Percentiles rank a stretch among this genome's conserved stretches.
These are phyloP conservation scores for Alloscopus bannaensis DNA, from an alignment of 2,888 invertebrate species.

Conservation along the genomic window DNA sequence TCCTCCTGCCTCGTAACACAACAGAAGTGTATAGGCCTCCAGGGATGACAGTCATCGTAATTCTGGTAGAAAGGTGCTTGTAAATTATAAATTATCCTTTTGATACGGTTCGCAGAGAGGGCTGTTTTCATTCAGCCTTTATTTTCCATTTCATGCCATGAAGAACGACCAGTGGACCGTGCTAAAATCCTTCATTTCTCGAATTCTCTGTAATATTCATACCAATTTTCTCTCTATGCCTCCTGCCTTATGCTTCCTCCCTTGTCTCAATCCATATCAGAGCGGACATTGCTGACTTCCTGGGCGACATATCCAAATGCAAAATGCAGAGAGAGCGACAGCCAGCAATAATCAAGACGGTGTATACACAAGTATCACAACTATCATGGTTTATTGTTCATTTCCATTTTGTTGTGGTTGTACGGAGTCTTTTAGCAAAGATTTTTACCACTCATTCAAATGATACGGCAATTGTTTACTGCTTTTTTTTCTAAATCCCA, in stretches of 20 bases:
- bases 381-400: too few relatives aligned
- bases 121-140: constrained; percentile 52
- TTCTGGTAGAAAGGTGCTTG: constrained; percentile 65
- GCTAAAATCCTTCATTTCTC: constrained; percentile 26
- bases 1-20: constrained; percentile 7
- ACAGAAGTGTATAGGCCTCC: constrained; percentile 53
- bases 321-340: too few relatives aligned
- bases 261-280: too few relatives aligned
- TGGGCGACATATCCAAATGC: too few relatives aligned
- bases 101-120: constrained; percentile 60
- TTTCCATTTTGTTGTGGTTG: too few relatives aligned
- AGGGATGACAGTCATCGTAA: constrained; percentile 62
- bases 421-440: too few relatives aligned
- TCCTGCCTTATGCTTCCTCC: neutral
- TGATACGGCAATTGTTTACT: too few relatives aligned
- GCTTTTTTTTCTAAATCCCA: too few relatives aligned
- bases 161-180: constrained; percentile 56
- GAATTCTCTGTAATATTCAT: constrained; percentile 13
- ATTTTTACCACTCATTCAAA: too few relatives aligned
- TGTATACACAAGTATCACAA: too few relatives aligned
- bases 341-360: too few relatives aligned
- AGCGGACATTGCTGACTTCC: too few relatives aligned
- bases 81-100: constrained; percentile 67
- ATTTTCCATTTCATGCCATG: constrained; percentile 61
- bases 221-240: constrained; percentile 34